Conservation (phyloP, 1,140 invertebrate genomes). For the Drosophila albomicans region DNA sequence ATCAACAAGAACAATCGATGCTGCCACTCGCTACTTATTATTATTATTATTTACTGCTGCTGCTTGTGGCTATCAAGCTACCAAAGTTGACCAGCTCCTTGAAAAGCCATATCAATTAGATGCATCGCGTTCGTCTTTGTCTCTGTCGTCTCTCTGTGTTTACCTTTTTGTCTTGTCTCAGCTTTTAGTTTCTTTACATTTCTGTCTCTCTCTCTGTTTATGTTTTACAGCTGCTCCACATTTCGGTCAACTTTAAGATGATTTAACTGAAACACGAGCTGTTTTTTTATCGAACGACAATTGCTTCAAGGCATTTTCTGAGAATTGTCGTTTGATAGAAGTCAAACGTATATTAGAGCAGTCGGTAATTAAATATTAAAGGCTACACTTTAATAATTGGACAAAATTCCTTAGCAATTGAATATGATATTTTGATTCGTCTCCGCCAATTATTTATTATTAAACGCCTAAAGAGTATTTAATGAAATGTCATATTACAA, state of each 20-base stretch:
- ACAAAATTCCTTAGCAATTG: too few species aligned
- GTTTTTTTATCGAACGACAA: background rate
- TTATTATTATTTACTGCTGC: slow-evolving; percentile 20
- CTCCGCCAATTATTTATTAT: background rate
- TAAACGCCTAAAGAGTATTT: too few species aligned
- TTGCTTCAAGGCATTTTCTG: background rate
- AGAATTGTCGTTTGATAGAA: background rate
- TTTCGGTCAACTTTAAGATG: background rate
- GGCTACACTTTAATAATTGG: background rate
- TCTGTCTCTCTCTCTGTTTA: too few species aligned
- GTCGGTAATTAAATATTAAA: background rate
- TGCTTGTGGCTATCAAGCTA: slow-evolving; percentile 58
- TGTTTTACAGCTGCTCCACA: background rate
- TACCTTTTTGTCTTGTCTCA: background rate
- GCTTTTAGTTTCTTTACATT: too few species aligned
- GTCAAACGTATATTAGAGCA: background rate
- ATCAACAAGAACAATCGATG: slow-evolving; percentile 5
- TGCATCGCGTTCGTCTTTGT: slow-evolving; percentile 6
- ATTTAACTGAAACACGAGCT: background rate
- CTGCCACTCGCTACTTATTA: slow-evolving; percentile 65
- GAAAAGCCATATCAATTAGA: slow-evolving; percentile 68
- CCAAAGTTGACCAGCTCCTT: background rate
- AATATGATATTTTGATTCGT: too few species aligned
- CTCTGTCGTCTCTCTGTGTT: background rate
- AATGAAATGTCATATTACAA: too few species aligned